A percentile compares a stretch with the other conserved stretches of the same genome.
Evolutionary conservation across 2,888 invertebrate species (phyloP).

Genomic region (Pseudococcus longispinus): DNA sequence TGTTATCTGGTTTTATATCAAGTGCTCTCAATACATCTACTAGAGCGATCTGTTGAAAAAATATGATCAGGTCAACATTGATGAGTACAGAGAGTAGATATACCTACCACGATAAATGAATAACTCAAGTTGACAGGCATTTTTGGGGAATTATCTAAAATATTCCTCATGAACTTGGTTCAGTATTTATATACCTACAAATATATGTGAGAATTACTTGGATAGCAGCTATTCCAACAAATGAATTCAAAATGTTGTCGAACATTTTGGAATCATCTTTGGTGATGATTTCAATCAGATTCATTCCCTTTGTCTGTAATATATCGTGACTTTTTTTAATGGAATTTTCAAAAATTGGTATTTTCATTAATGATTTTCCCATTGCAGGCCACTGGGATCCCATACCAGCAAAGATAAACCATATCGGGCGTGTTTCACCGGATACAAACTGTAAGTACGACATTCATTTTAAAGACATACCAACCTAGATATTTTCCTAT

Average conservation of each 20-base stretch:
- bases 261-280: slow-evolving; percentile 69
- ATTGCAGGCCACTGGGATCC: slow-evolving; percentile 76
- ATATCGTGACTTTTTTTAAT: slow-evolving; percentile 69
- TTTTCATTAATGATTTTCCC: slow-evolving; percentile 72
- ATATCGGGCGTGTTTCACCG: slow-evolving; percentile 64
- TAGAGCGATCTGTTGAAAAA: slow-evolving; percentile 66
- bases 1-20: slow-evolving; percentile 74
- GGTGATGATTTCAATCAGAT: slow-evolving; percentile 70
- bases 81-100: background rate
- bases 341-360: slow-evolving; percentile 72
- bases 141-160: too few relatives aligned
- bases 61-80: too few relatives aligned
- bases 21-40: slow-evolving; percentile 70
- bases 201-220: slow-evolving; percentile 63
- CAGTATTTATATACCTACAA: too few relatives aligned
- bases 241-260: slow-evolving; percentile 73
- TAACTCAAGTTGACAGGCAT: too few relatives aligned
- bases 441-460: slow-evolving; percentile 36
- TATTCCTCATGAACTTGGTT: too few relatives aligned
- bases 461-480: too few relatives aligned
- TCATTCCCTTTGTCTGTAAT: slow-evolving; percentile 69
- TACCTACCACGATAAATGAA: too few relatives aligned
- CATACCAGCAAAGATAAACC: slow-evolving; percentile 79
- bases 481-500: too few relatives aligned
- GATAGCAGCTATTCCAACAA: slow-evolving; percentile 76